Base-by-base conservation (phyloP, 2,888 invertebrate genomes). In the Heliconius aoede region DNA sequence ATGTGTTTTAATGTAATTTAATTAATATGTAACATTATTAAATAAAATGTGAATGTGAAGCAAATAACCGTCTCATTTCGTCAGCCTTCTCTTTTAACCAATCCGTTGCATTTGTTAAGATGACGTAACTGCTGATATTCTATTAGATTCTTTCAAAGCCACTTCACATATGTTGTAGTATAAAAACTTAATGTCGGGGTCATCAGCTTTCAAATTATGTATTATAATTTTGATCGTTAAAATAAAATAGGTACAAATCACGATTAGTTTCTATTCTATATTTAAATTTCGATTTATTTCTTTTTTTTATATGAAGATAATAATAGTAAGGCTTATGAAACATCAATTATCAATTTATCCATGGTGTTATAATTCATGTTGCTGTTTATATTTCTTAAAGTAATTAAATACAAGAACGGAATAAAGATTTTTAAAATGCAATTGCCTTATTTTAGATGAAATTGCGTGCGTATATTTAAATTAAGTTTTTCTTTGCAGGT, bases 41-140 rank as follows among this genome's bases (percentile, higher is more conserved):
- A 28, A 62, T 30, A 13, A 18, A 13, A 5, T 18, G 18, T 46
- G 1, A 40, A 61, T 18, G 28, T 62, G 61, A 28, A 62, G 64
- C 32, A 64, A 32, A 64, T 64, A n/a, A 13, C n/a, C 32, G n/a
- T 13, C n/a, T 32, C 4, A n/a, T 64, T 64, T 64, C 64, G 64
- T 64, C 64, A 64, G n/a, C 64, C 58, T 58, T 26, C n/a, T 32
- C 11, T 32, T 32, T n/a, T 32, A 32, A 64, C 64, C 65, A 65
- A 65, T 40, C 36, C 24, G 36, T 15, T 36, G 36, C 24, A 36
- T 40, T 11, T 64, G 36, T 64, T 36, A 65, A n/a, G n/a, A 64
- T 32, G 4, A 64, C n/a, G 32, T 36, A 24, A n/a, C 32, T 62
- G 4, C 26, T 32, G 9, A 62, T 62, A 62, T 30, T 9, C 21